Evolutionary conservation across 2,888 invertebrate genomes (phyloP), one percentile per base, ranked within the genome.

Genomic region (Xiphydria camelus): DNA sequence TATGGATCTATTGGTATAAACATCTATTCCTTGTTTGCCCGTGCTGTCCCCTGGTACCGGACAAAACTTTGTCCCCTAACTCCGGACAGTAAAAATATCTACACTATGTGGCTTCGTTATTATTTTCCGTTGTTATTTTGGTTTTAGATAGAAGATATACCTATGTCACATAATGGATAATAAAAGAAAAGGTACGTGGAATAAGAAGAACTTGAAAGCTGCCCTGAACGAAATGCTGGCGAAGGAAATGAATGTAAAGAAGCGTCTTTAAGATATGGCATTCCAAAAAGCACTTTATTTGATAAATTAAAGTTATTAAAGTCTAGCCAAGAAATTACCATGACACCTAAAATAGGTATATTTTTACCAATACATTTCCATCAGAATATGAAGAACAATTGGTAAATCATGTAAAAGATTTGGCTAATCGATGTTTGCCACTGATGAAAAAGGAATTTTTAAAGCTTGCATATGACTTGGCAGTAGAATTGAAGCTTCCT

Each of bases 401-500:
- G 7, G 22, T 22, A 6, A 6, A 22, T 22, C 22, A 7, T 22
- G 5, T 5, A 7, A 22, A 22, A 22, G 22, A 22, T 7, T 22
- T 22, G 22, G 22, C 22, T 22, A 22, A 22, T 22, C 7, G 22
- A 5, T 22, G 22, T 22, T 6, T 22, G 22, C 22, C 22, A 7
- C 22, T 22, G 7, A 22, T 22, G 22, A 22, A 22, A 22, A 5
- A 22, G 22, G 22, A 22, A 22, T 22, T 22, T 22, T 5, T 22
- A 22, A 22, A 22, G 22, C 7, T 22, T 22, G 22, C 22, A n/a
- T n/a, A n/a, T n/a, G 33, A 51, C 1, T 40, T 51, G 6, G 52
- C 55, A 3, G 53, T 53, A 43, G 10, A 41, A 1, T 20, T 57
- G 3, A 39, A 47, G 21, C 31, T 56, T 25, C 23, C 44, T 9